Conservation (phyloP, 2,888 invertebrate species). For the Nomada ferruginata region DNA sequence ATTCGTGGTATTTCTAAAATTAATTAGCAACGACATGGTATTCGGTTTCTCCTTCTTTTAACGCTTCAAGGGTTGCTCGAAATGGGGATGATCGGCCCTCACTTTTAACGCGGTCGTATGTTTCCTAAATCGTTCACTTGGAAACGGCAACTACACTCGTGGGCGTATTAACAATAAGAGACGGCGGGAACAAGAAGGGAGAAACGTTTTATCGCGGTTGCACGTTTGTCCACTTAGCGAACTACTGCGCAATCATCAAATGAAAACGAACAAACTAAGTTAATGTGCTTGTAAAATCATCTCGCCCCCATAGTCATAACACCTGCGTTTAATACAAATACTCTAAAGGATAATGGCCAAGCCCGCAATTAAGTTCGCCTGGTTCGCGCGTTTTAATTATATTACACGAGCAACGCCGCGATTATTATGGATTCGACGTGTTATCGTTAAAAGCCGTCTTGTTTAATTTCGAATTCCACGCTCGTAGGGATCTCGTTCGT, state of each 20-base stretch:
- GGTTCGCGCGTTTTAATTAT: no score
- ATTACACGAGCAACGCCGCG: not conserved
- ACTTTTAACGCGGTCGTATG: constrained; percentile 41
- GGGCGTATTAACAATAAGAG: constrained; percentile 35
- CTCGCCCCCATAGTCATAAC: no score
- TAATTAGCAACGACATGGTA: not conserved
- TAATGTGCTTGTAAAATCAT: no score
- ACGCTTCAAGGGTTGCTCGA: not conserved
- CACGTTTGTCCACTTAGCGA: not conserved
- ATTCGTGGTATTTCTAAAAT: not conserved
- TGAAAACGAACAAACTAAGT: constrained; percentile 4
- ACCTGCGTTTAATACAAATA: no score
- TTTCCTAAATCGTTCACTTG: constrained; percentile 30
- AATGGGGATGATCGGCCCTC: not conserved
- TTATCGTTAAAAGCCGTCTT: no score
- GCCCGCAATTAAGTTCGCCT: no score
- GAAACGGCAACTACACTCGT: constrained; percentile 21
- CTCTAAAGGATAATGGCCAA: no score
- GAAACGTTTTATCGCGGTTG: constrained; percentile 46
- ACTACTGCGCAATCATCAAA: constrained; percentile 35
- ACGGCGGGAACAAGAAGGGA: constrained; percentile 56
- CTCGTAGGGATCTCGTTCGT: not conserved
- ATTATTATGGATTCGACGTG: no score
- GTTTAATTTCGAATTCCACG: constrained; percentile 16
- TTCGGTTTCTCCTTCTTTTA: not conserved